These are phyloP conservation scores for Lepilemur ruficaudatus DNA, from an alignment of 2,797 vertebrate genomes.

Conservation along the genomic window DNA sequence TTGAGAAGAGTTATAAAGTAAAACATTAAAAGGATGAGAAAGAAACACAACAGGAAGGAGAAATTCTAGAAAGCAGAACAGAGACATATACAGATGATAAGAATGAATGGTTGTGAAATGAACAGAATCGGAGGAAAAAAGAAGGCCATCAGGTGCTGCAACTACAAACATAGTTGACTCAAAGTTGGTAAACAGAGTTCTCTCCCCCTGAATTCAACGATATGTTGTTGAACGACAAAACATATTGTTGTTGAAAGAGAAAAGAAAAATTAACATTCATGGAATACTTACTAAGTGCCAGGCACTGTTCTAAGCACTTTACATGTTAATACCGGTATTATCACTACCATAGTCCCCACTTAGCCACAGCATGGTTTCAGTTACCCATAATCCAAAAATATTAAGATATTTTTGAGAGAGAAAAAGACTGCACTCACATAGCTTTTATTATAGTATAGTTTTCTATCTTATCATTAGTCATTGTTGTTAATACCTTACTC, in stretches of 20 bases:
- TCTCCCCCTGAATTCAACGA: neutral
- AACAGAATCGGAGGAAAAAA: neutral
- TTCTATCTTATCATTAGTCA: neutral
- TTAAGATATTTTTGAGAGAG: neutral
- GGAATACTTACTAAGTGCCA: neutral
- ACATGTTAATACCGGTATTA: neutral
- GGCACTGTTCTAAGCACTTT: neutral
- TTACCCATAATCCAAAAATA: neutral
- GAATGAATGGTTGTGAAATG: neutral
- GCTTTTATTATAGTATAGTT: neutral
- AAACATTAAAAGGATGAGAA: neutral
- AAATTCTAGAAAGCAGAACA: neutral
- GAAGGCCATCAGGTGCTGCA: neutral
- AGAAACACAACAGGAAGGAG: neutral
- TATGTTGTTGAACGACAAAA: neutral
- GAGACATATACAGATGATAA: neutral
- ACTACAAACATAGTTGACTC: neutral
- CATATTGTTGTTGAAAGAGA: neutral
- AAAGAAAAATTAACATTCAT: conserved; percentile 12
- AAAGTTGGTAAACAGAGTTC: neutral
- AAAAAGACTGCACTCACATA: neutral
- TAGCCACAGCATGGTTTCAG: neutral
- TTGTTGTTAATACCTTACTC: neutral
- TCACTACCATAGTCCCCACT: neutral
- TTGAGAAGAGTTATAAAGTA: neutral